Base-by-base conservation (phyloP, 2,113 vertebrate species). In the Actinemys pallida region DNA sequence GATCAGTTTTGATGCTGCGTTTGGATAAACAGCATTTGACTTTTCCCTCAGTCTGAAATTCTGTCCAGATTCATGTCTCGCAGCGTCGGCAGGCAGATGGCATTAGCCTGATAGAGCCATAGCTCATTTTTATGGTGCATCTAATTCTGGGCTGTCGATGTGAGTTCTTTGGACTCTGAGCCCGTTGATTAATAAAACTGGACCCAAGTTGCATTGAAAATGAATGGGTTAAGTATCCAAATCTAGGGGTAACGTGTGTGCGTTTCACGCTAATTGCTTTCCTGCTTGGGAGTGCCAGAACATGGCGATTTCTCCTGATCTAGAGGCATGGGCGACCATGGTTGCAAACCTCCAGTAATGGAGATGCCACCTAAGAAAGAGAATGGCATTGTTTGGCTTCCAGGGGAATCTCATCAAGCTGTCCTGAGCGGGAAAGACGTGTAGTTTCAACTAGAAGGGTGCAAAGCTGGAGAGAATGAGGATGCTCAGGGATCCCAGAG, bases 21-120 rank as follows among this genome's bases (percentile, higher is more conserved):
- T 54, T 82, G 80, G 54, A 20, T 87, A 65, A 75, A 91, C 54
- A 57, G 50, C 65, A 5, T 89, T 94, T 83, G 91, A 83, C 96
- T 96, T 96, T 89, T 57, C 86, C 59, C 65, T 0, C 2, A 85
- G 88, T 75, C 93, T 81, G 80, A 69, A 10, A 25, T 0, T 59
- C 5, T 45, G 84, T 7, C 79, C 88, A 69, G 59, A 10, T 93
- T 92, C 50, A 9, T 54, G 53, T 54, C 20, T 54, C 8, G 22
- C 20, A 3, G 53, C 8, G 20, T 54, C 8, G 3, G 53, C 19
- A 54, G 53, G 8, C 53, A 54, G 53, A 54, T 54, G 53, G 53
- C 53, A 54, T 54, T 54, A 54, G 20, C 53, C 53, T 54, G 53
- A 22, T 54, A 22, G 53, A 54, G 20, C 20, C 53, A 20, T 54